Conservation (phyloP, 2,113 vertebrate genomes). For the Onychostoma macrolepis region DNA sequence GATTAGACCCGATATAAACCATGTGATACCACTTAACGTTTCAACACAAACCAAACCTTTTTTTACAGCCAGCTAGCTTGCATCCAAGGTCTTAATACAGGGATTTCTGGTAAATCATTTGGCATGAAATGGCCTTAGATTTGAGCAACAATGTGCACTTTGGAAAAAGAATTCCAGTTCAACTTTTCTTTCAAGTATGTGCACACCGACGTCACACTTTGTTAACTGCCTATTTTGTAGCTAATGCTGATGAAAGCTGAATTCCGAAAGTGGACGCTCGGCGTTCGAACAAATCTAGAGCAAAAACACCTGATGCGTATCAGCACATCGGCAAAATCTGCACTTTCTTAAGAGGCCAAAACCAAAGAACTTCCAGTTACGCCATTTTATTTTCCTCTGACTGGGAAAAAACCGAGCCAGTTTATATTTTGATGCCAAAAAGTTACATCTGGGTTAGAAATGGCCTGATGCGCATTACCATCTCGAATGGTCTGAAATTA, state of each 20-base stretch:
- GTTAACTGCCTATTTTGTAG: background rate
- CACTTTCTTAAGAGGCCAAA: background rate
- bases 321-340: background rate
- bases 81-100: slow-evolving; percentile 21
- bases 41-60: slow-evolving; percentile 5
- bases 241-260: background rate
- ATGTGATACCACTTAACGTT: slow-evolving; percentile 13
- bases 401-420: background rate
- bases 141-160: slow-evolving; percentile 7
- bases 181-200: background rate
- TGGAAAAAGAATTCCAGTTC: background rate
- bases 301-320: background rate
- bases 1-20: slow-evolving; percentile 6
- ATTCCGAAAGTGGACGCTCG: too few species aligned
- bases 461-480: background rate
- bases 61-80: slow-evolving; percentile 15
- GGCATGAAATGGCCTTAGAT: slow-evolving; percentile 1
- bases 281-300: background rate
- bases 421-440: slow-evolving; percentile 7
- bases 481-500: background rate
- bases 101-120: slow-evolving; percentile 40
- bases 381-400: background rate
- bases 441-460: background rate
- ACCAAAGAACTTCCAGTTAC: slow-evolving; percentile 6
- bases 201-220: slow-evolving; percentile 8